These are phyloP conservation scores for Sesia bembeciformis DNA, from an alignment of 2,888 invertebrate species.

Conservation along the genomic window DNA sequence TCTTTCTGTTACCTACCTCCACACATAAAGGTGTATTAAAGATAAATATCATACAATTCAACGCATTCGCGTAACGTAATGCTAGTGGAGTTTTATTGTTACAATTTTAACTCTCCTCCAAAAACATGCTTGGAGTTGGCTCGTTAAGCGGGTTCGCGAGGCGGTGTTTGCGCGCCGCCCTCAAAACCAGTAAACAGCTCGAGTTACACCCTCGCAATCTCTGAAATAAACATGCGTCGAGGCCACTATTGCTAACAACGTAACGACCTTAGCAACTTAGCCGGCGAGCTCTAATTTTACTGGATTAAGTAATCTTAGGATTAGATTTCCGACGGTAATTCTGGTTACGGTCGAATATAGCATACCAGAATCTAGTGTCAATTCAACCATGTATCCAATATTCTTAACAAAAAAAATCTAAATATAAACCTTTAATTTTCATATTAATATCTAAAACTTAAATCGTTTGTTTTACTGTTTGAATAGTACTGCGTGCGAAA, in stretches of 20 bases:
- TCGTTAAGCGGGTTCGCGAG: conserved; percentile 46
- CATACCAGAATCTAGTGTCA: background rate
- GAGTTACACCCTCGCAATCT: conserved; percentile 62
- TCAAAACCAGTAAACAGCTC: conserved; percentile 57
- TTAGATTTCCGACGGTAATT: conserved; percentile 37
- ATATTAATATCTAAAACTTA: no score
- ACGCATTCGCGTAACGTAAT: background rate
- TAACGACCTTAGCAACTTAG: conserved; percentile 51
- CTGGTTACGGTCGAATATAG: conserved; percentile 47
- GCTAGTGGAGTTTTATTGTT: background rate
- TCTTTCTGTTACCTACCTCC: conserved; percentile 13
- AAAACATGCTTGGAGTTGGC: conserved; percentile 28
- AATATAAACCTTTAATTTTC: no score
- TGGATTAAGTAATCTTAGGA: conserved; percentile 30
- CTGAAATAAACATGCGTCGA: conserved; percentile 57
- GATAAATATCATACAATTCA: conserved; percentile 35
- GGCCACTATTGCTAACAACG: conserved; percentile 53
- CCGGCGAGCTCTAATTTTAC: conserved; percentile 42
- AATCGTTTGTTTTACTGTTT: no score
- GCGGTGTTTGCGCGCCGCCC: conserved; percentile 46
- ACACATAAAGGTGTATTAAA: conserved; percentile 22
- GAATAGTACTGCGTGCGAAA: background rate
- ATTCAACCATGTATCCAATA: no score
- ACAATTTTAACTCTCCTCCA: conserved; percentile 17
- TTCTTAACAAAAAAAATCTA: no score